Evolutionary conservation across 2,888 invertebrate species (phyloP).

Genomic region (Smittia sp.): DNA sequence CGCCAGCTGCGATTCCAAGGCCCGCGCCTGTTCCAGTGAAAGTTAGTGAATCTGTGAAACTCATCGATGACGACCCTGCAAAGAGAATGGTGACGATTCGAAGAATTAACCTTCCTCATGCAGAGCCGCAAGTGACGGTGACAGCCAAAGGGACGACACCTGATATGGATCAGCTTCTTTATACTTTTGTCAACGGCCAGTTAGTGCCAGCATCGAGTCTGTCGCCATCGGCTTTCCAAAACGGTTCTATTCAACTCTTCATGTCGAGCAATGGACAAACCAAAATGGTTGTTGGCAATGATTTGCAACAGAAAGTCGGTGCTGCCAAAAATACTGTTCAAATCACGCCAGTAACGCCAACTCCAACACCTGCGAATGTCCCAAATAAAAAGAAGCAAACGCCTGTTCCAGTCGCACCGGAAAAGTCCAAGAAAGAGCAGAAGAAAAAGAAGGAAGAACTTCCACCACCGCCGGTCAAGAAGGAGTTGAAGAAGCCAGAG

Average conservation of each 20-base stretch:
- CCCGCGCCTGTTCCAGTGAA: neutral
- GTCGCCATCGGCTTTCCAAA: slow-evolving; percentile 21
- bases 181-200: slow-evolving; percentile 66
- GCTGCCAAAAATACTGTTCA: neutral
- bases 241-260: slow-evolving; percentile 32
- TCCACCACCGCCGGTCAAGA: slow-evolving; percentile 45
- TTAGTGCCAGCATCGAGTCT: slow-evolving; percentile 47
- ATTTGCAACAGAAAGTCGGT: neutral
- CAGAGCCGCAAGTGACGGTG: slow-evolving; percentile 72
- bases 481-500: slow-evolving; percentile 42
- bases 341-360: neutral
- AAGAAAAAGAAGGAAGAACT: slow-evolving; percentile 47
- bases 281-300: slow-evolving; percentile 12
- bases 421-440: slow-evolving; percentile 42
- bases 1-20: neutral
- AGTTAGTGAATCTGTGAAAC: neutral
- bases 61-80: slow-evolving; percentile 48
- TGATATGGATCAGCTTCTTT: slow-evolving; percentile 70
- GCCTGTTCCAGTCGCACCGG: neutral
- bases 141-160: slow-evolving; percentile 71
- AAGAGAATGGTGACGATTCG: slow-evolving; percentile 69
- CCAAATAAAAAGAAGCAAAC: slow-evolving; percentile 27
- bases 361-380: neutral
- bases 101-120: slow-evolving; percentile 64
- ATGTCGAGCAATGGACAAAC: slow-evolving; percentile 27